phyloP scores from a whole-genome alignment of 2,888 invertebrate genomes.

The Tolmerus cingulatus region DNA sequence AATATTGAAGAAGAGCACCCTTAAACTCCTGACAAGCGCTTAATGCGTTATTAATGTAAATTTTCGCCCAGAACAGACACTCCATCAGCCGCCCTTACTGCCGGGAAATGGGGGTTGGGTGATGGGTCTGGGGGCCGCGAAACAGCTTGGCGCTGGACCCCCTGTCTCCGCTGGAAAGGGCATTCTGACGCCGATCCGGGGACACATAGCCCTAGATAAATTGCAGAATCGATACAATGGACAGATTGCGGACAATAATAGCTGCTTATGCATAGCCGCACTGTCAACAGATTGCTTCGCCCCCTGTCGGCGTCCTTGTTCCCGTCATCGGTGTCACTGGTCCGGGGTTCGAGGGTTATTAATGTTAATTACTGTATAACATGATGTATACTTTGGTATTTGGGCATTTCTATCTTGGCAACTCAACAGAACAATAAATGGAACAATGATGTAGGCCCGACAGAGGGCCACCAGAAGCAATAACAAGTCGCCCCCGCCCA shows the following conservation, averaged over 20 bases:
- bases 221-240: constrained; percentile 34
- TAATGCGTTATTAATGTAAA: constrained; percentile 37
- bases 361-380: constrained; percentile 44
- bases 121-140: no score
- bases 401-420: constrained; percentile 43
- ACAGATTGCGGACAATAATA: constrained; percentile 43
- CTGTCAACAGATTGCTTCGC: constrained; percentile 43
- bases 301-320: constrained; percentile 29
- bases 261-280: constrained; percentile 44
- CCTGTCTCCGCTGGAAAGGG: not conserved
- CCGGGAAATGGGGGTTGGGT: not conserved
- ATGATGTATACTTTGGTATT: constrained; percentile 42
- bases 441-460: constrained; percentile 13
- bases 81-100: not conserved
- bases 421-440: constrained; percentile 43
- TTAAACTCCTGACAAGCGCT: not conserved
- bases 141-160: not conserved
- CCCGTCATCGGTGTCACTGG: constrained; percentile 10
- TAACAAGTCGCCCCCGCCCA: constrained; percentile 6
- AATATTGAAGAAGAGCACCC: not conserved
- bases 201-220: constrained; percentile 9
- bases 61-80: constrained; percentile 5
- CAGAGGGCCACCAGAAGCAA: constrained; percentile 23
- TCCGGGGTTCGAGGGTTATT: constrained; percentile 29
- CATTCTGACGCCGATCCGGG: not conserved